Evolutionary conservation across 2,888 invertebrate genomes (phyloP), one percentile per base, ranked within the genome.

Genomic region (Pyralis farinalis): DNA sequence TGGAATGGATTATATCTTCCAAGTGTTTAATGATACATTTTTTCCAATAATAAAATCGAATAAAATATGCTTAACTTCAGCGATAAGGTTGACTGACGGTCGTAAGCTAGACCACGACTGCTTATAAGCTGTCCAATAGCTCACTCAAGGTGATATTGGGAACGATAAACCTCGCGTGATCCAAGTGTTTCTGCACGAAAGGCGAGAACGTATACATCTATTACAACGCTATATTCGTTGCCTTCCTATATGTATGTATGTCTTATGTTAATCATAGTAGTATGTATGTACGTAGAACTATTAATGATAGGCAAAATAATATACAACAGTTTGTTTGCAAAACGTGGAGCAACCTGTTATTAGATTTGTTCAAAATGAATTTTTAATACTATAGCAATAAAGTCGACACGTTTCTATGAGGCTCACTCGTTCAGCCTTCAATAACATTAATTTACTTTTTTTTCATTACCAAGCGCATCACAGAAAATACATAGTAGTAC

Each of bases 401-500:
- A 51, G 38, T 46, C 34, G 41, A 22, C n/a, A 16, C 11, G 12
- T 49, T 48, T 43, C 11, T 4, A 10, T 9, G 5, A 9, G 10
- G 32, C 20, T 32, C 16, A 21, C 29, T 43, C 39, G 32, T 39
- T 44, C 47, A 55, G 58, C 64, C 63, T 69, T 65, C 58, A 55
- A 54, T 50, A 58, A 50, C 54, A 59, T 64, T 63, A 69, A 70
- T 68, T 72, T 73, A 70, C 67, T 72, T 70, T 75, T 72, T 71
- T 82, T 83, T 82, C 75, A 74, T 70, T 69, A 73, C 63, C 71
- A 71, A 73, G 78, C 74, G 74, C 78, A 84, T 79, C 74, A 74
- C 70, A 72, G 75, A 77, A 71, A 81, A 82, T 86, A 87, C 80
- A 87, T 86, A 84, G 83, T 68, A 55, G 64, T 81, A 87, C 87